phyloP scores from a whole-genome alignment of 2,888 invertebrate genomes.

The Halictus quadricinctus region DNA sequence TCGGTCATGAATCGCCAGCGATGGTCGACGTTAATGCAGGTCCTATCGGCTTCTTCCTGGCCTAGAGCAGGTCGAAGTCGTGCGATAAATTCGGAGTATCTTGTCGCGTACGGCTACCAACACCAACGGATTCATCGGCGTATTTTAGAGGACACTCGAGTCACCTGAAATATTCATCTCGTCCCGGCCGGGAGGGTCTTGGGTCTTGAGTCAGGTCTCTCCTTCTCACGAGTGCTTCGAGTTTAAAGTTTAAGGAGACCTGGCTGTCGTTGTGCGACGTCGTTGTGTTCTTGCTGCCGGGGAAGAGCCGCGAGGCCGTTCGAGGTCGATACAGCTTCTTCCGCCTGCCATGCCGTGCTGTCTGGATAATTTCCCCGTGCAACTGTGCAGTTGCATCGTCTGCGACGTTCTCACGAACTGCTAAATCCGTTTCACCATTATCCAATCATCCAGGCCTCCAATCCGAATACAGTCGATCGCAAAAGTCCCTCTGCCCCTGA shows the following conservation, averaged over 20 bases:
- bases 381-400: constrained; percentile 29
- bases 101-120: constrained; percentile 32
- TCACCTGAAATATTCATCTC: constrained; percentile 71
- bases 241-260: constrained; percentile 65
- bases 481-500: background rate
- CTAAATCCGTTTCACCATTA: constrained; percentile 22
- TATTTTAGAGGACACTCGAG: constrained; percentile 67
- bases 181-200: constrained; percentile 39
- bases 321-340: constrained; percentile 60
- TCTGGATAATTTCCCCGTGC: constrained; percentile 20
- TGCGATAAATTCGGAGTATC: constrained; percentile 54
- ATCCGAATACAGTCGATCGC: background rate
- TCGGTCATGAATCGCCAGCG: background rate
- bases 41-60: constrained; percentile 15
- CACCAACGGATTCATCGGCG: constrained; percentile 55
- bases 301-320: constrained; percentile 32
- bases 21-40: constrained; percentile 17
- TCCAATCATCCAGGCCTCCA: background rate
- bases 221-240: constrained; percentile 39
- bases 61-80: background rate
- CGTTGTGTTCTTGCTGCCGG: constrained; percentile 34
- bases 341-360: constrained; percentile 24
- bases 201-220: constrained; percentile 42
- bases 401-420: constrained; percentile 35
- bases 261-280: constrained; percentile 35